Evolutionary conservation across 2,888 invertebrate species (phyloP).

Genomic region (Luperina testacea): DNA sequence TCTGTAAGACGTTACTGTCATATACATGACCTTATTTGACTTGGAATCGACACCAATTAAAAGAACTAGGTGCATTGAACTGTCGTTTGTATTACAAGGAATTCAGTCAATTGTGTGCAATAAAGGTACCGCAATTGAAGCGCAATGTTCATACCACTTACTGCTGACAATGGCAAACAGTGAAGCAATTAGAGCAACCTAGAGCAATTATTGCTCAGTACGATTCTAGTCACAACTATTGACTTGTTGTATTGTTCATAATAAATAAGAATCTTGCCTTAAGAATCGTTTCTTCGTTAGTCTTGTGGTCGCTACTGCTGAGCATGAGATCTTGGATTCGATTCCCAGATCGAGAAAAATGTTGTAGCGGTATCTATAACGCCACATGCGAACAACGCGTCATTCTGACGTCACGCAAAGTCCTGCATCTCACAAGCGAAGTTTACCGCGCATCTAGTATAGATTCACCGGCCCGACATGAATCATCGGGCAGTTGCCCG

Average conservation of each 20-base stretch:
- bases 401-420: no score
- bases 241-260: neutral
- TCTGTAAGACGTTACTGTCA: neutral
- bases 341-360: neutral
- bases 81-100: no score
- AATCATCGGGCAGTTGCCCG: no score
- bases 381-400: no score
- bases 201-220: neutral
- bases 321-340: neutral
- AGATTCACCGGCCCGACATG: no score
- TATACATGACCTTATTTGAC: neutral
- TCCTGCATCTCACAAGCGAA: no score
- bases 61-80: neutral
- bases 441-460: no score
- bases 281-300: neutral
- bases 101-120: no score
- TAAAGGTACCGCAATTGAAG: no score
- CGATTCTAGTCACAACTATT: neutral
- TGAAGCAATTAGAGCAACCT: neutral
- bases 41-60: slow-evolving; percentile 4
- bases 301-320: no score
- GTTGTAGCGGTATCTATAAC: no score
- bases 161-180: neutral
- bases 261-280: neutral
- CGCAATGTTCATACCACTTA: neutral